Conservation (phyloP, 2,113 vertebrate species). For the Chroicocephalus ridibundus region DNA sequence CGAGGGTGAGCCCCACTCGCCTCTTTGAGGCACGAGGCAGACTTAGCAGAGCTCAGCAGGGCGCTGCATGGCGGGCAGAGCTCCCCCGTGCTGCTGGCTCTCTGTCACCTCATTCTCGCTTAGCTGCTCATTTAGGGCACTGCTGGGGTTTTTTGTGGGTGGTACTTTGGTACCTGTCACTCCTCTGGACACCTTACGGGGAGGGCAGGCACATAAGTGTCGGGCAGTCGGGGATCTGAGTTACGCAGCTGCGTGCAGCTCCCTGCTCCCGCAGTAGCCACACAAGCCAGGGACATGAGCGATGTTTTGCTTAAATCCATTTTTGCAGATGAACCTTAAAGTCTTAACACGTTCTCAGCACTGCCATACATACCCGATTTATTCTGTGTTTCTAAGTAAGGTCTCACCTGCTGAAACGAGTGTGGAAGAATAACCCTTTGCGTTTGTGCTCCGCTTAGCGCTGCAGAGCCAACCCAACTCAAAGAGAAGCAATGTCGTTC, state of each 20-base stretch:
- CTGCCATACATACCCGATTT: neutral
- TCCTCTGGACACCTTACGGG: too few relatives aligned
- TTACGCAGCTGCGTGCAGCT: accelerated
- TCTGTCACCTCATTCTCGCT: neutral
- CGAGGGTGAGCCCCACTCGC: accelerated
- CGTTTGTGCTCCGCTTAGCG: neutral
- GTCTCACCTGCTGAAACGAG: neutral
- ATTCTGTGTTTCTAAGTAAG: neutral
- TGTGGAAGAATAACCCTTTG: neutral
- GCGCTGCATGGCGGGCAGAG: neutral
- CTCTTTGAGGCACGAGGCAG: neutral
- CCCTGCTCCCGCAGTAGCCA: neutral
- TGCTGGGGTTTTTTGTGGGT: neutral
- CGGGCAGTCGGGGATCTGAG: neutral
- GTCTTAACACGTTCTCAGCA: neutral
- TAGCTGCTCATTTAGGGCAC: neutral
- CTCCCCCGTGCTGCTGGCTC: neutral
- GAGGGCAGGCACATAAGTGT: neutral
- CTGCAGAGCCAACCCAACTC: neutral
- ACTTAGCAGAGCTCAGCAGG: neutral
- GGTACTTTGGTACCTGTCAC: neutral
- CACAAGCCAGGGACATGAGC: too few relatives aligned
- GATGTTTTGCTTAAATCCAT: neutral
- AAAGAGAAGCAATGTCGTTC: accelerated
- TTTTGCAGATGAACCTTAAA: neutral